phyloP scores from a whole-genome alignment of 2,888 invertebrate genomes.

The Amiota communis region DNA sequence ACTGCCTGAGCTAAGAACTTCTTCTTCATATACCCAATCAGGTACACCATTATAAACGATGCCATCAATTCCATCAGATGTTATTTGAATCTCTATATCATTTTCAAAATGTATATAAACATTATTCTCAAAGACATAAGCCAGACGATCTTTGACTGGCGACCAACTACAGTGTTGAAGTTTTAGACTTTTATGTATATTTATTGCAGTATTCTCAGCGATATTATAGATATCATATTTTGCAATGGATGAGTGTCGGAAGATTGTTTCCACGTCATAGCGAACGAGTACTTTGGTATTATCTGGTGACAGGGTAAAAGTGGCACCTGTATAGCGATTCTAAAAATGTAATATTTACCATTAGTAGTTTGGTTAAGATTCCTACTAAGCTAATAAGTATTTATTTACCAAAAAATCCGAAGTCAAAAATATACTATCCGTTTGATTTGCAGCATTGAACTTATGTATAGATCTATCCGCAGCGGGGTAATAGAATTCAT shows the following conservation, averaged over 20 bases:
- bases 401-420: constrained; percentile 60
- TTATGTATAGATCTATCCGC: constrained; percentile 66
- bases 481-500: constrained; percentile 75
- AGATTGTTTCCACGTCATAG: constrained; percentile 70
- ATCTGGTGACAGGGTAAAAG: constrained; percentile 69
- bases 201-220: constrained; percentile 61
- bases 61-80: constrained; percentile 78
- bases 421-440: constrained; percentile 51
- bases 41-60: constrained; percentile 87
- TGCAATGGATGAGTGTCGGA: constrained; percentile 79
- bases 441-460: constrained; percentile 73
- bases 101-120: constrained; percentile 74
- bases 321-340: constrained; percentile 66
- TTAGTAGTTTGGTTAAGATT: neutral
- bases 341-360: constrained; percentile 43
- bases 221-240: constrained; percentile 79
- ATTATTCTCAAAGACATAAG: constrained; percentile 81
- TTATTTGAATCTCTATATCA: constrained; percentile 74
- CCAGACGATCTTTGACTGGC: constrained; percentile 74
- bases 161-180: constrained; percentile 80
- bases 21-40: constrained; percentile 97
- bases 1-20: constrained; percentile 80
- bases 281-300: constrained; percentile 68
- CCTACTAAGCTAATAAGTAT: neutral
- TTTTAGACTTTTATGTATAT: constrained; percentile 75